A percentile compares a stretch with the other conserved stretches of the same genome.
phyloP scores from a whole-genome alignment of 2,113 vertebrate species.

The Turnix velox region DNA sequence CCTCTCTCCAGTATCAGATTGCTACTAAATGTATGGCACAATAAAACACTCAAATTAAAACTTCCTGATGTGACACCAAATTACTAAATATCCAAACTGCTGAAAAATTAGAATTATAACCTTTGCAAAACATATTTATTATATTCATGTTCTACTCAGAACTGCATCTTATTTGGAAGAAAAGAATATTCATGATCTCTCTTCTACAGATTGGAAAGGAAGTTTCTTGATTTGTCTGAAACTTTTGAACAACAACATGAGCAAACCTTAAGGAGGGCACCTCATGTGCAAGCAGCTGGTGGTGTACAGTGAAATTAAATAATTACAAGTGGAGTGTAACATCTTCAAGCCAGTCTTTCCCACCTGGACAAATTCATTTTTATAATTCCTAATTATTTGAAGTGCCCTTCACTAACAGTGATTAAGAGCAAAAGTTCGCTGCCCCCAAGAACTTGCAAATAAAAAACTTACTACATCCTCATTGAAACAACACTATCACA shows the following conservation, averaged over 20 bases:
- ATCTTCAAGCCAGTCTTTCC: not conserved
- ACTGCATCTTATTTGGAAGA: conserved; percentile 19
- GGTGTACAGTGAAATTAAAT: not conserved
- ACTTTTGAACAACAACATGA: not conserved
- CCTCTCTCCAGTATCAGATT: conserved; percentile 39
- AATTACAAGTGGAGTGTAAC: not conserved
- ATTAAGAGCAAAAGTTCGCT: not conserved
- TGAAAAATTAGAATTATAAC: conserved; percentile 51
- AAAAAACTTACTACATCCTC: not conserved
- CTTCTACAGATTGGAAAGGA: conserved; percentile 28
- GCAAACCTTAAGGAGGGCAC: not conserved
- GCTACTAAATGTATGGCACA: conserved; percentile 43
- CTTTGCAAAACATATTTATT: conserved; percentile 10
- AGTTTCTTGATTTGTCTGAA: conserved; percentile 43
- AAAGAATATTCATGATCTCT: conserved; percentile 42
- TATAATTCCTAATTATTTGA: not conserved
- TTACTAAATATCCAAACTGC: conserved; percentile 31
- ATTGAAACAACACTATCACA: not conserved
- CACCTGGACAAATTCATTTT: not conserved
- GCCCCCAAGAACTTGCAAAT: not conserved
- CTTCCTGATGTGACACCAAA: conserved; percentile 56
- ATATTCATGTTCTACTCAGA: conserved; percentile 29
- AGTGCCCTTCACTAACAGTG: not conserved
- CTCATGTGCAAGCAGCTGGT: not conserved
- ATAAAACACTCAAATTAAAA: conserved; percentile 65